Evolutionary conservation across 2,797 vertebrate species (phyloP), one percentile per base, ranked within the genome.

Genomic region (Coregonus suidteri): DNA sequence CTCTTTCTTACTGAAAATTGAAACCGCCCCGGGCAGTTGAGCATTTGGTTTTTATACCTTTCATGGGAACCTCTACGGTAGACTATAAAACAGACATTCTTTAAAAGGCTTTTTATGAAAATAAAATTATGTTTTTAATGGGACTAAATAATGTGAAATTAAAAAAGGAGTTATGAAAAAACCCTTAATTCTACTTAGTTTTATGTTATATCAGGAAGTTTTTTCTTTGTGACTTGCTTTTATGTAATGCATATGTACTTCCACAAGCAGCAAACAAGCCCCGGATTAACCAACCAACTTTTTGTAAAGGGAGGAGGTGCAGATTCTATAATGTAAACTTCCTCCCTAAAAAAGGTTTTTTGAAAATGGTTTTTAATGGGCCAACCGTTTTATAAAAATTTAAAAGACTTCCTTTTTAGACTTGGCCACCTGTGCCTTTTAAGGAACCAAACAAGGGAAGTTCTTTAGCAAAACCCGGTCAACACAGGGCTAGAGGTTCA

Each of bases 261-360:
- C 9, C 54, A 69, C 20, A 64, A 54, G 51, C 64, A 15, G 75
- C 65, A 54, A 54, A 18, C 47, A n/a, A 34, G 34, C 47, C 53
- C 31, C 31, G 54, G 72, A 56, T 73, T 16, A 9, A 30, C 51
- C 25, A 30, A 18, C 31, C 14, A 25, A 20, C 1, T 18, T 47
- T 35, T 34, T n/a, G 51, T 54, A 14, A 70, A 70, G 31, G n/a
- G 62, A 67, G 31, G 53, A 13, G n/a, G 71, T 1, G 59, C 72
- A 83, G 78, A 76, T 81, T 76, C 52, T 56, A 68, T 75, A 82
- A 75, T 81, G 85, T 85, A 87, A 84, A 91, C 88, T 84, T 88
- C 86, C 86, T 79, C 73, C 76, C 71, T 79, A 83, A 77, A 79
- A 70, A 62, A 9, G 73, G n/a, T n/a, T 73, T 62, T 76, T 73